Evolutionary conservation across 2,888 invertebrate genomes (phyloP), one percentile per base, ranked within the genome.

Genomic region (Zaprionus bogoriensis): DNA sequence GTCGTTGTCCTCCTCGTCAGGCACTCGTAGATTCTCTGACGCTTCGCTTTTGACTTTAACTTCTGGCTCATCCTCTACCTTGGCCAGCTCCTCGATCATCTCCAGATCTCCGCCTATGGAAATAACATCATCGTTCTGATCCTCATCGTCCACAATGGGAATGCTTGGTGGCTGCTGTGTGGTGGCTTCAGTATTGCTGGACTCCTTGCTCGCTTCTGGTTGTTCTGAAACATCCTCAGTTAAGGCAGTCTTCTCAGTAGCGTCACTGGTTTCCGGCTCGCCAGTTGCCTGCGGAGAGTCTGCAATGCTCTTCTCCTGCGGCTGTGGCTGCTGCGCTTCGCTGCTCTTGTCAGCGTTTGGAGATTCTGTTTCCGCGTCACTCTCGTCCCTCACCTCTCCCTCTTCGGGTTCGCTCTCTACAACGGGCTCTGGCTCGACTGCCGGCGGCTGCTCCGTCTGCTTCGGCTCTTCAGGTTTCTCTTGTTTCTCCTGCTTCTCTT

Each of bases 81-180:
- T 71, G 6, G 74, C 74, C 45, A 89, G 63, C 59, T 89, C 87
- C 28, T 89, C 89, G 3, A 92, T 92, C 63, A 90, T 87, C 81
- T 90, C 90, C 22, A 91, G 53, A 59, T 91, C 91, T 7, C 90
- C 91, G 19, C 91, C 89, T 45, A 90, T 80, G 2, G 91, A 91
- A 38, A 91, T 91, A 2, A 89, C 86, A 76, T 91, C 91, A 57
- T 91, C 90, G 51, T 89, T 90, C 42, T 86, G 85, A 71, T 88
- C 90, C 42, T 89, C 90, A 27, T 92, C 89, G 0, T 91, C 89
- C 2, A 79, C 90, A 75, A 91, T 90, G 0, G 91, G 88, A 75
- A 89, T 10, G 32, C 17, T 28, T 1, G 22, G 28, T 10, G 36
- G 89, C 0, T 91, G 91, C 0, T 91, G 91, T 62, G 91, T 90